Evolutionary conservation across 2,113 vertebrate genomes (phyloP), one percentile per base, ranked within the genome.

Genomic region (Garra rufa): DNA sequence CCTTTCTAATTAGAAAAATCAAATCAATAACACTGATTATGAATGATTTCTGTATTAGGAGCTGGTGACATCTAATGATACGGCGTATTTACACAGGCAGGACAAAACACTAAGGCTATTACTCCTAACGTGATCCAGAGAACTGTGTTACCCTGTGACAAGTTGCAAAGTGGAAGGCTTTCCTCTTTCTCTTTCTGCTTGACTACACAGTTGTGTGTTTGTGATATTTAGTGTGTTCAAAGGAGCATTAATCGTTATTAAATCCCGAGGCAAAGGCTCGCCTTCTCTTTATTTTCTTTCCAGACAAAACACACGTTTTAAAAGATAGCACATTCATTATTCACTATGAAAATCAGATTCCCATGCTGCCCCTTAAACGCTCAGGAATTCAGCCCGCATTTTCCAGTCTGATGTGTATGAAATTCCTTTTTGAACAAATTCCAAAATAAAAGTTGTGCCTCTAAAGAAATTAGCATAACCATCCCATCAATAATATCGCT

Each of bases 401-500:
- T 94, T 94, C 94, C 91, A 93, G 92, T 95, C 95, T 95, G 93
- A 96, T 96, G 92, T 94, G 90, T 95, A 95, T 96, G 94, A 96
- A 96, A 96, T 96, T 95, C 93, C 86, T 94, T 93, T 96, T 94
- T 93, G 93, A 96, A 95, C 93, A 94, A 95, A 95, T 96, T 95
- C 94, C 94, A 94, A 96, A 95, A 96, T 95, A 94, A 94, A 94
- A 94, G 90, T 91, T 93, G 79, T 90, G 90, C 91, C 93, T 89
- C 92, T 94, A 92, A 91, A 94, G 94, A 96, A 97, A 98, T 97
- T 96, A 96, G 95, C 97, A 96, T 97, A 96, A 94, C 94, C 96
- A 95, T 96, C 94, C 93, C 96, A 96, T 97, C 96, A 96, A 96
- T 97, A 97, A 97, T 95, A 96, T 95, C 94, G 92, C 95, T 95